These are phyloP conservation scores for Digitonthophagus gazella DNA, from an alignment of 2,888 invertebrate genomes.

Conservation along the genomic window DNA sequence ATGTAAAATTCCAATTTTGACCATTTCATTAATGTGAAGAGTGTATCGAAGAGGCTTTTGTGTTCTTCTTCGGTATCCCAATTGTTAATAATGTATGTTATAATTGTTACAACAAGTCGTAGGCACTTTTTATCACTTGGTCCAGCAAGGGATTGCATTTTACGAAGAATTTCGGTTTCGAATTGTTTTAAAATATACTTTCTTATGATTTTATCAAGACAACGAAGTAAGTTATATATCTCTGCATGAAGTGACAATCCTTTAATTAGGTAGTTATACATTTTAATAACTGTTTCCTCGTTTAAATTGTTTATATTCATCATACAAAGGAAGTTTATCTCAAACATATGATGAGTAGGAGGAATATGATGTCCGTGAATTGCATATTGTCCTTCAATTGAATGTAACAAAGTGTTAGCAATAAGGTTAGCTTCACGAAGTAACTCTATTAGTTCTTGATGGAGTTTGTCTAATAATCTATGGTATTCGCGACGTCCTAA, in stretches of 20 bases:
- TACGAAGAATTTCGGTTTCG: background rate
- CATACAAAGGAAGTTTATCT: background rate
- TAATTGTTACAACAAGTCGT: background rate
- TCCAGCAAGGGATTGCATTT: background rate
- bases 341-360: background rate
- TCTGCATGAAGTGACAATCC: background rate
- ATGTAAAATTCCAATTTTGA: background rate
- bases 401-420: too few species aligned
- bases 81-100: background rate
- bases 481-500: too few species aligned
- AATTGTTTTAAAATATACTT: background rate
- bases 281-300: background rate
- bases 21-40: too few species aligned
- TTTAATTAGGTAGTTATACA: too few species aligned
- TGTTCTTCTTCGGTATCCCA: background rate
- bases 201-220: background rate
- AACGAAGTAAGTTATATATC: background rate
- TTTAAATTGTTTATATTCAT: background rate
- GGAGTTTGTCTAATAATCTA: too few species aligned
- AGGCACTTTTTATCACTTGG: conserved; percentile 2
- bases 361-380: background rate
- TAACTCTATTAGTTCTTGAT: too few species aligned
- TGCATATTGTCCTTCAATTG: too few species aligned
- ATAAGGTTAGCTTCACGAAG: too few species aligned
- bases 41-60: background rate